These are phyloP conservation scores for Chelmon rostratus DNA, from an alignment of 2,797 vertebrate genomes.

Conservation along the genomic window DNA sequence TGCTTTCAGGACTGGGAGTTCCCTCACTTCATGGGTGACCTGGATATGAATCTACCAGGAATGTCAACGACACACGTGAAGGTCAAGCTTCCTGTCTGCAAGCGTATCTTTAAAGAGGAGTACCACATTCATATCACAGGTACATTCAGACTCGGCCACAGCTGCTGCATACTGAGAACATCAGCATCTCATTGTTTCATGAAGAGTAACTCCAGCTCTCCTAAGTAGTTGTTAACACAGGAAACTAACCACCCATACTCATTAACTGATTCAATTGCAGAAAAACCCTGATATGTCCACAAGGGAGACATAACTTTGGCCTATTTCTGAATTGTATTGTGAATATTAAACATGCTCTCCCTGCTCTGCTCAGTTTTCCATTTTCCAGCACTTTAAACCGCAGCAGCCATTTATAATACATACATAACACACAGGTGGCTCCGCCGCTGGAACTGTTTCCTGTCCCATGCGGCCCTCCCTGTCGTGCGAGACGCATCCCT, in stretches of 20 bases:
- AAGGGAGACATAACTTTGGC: constrained; percentile 42
- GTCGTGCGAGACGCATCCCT: constrained; percentile 41
- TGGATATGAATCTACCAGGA: constrained; percentile 97
- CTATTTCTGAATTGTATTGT: constrained; percentile 55
- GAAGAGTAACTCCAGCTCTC: not conserved
- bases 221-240: not conserved
- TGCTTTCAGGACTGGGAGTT: constrained; percentile 96
- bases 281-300: constrained; percentile 40
- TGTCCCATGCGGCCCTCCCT: constrained; percentile 10
- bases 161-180: constrained; percentile 15
- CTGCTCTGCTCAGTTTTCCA: constrained; percentile 60
- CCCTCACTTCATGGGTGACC: constrained; percentile 98
- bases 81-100: constrained; percentile 94
- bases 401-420: constrained; percentile 68
- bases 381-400: constrained; percentile 50
- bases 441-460: constrained; percentile 13
- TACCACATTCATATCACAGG: constrained; percentile 99
- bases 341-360: constrained; percentile 24
- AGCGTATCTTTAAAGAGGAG: constrained; percentile 95
- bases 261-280: constrained; percentile 42
- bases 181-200: constrained; percentile 18
- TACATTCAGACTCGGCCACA: constrained; percentile 66
- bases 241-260: constrained; percentile 13
- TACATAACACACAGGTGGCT: constrained; percentile 65
- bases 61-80: constrained; percentile 95